Evolutionary conservation across 2,888 invertebrate genomes (phyloP).

Genomic region (Alentia gelatinosa): DNA sequence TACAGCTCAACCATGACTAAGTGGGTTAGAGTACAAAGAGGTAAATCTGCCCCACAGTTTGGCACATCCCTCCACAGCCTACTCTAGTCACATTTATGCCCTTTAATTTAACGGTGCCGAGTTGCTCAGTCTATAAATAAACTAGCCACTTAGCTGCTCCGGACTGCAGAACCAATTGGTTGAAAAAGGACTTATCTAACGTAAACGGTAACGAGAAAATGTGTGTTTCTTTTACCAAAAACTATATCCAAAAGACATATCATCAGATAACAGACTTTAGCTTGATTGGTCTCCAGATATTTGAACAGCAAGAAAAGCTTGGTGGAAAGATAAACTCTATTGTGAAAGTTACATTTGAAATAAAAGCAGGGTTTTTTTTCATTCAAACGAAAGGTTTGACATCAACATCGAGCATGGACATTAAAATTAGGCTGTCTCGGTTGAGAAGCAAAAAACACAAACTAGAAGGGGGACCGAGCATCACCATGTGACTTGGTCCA

Average conservation of each 20-base stretch:
- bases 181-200: no score
- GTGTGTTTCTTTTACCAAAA: no score
- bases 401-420: no score
- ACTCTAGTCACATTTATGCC: background rate
- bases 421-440: no score
- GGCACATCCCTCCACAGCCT: background rate
- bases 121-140: background rate
- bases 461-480: background rate
- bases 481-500: no score
- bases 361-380: background rate
- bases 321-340: background rate
- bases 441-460: no score
- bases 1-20: no score
- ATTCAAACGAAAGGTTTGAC: no score
- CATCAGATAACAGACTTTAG: no score
- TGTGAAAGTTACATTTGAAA: background rate
- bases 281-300: no score
- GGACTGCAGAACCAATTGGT: background rate
- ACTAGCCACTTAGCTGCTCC: background rate
- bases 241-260: no score
- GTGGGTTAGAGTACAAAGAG: background rate
- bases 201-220: no score
- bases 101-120: background rate
- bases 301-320: background rate
- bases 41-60: background rate